Evolutionary conservation across 1,140 invertebrate genomes (phyloP), one percentile per base, ranked within the genome.

Genomic region (Formica exsecta): DNA sequence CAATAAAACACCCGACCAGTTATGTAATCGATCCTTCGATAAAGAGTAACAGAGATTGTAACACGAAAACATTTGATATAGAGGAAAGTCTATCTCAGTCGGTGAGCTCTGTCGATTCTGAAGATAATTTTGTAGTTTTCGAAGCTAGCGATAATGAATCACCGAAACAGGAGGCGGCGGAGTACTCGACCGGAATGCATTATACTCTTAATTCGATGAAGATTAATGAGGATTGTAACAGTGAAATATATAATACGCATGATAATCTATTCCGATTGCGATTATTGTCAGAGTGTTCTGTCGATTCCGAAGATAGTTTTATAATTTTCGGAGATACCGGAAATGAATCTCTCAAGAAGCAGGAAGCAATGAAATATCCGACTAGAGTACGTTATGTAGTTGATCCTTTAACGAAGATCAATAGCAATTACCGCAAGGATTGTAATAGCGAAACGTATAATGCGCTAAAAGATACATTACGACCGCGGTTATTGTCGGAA

Each of bases 21-120:
- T 84, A 70, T 25, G 80, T 86, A 71, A 54, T 86, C 1, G 87
- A 91, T 68, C 77, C 62, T 48, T 65, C 54, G 7, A 48, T 62
- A 32, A 71, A 61, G 7, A 77, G 44, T 19, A 19, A 25, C 1
- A 25, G 79, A 54, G 19, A 85, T 66, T 57, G 64, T 25, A 2
- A 64, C 3, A 57, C 41, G 0, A 41, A 77, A 6, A 76, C 25
- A 4, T 7, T 11, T 41, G 8, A 75, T 62, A 32, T 5, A 25
- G n/a, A 38, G 29, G 85, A 86, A 51, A 64, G 70, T 29, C 36
- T 32, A 29, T 91, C 71, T 70, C 86, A 88, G 61, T 65, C 94
- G 5, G 93, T 94, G 73, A 93, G 88, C 77, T 95, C 95, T 1
- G 79, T 92, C 3, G 94, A 95, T 64, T 95, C 94, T 11, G 94